A percentile compares a stretch with the other conserved stretches of the same genome.
These are phyloP conservation scores for Cheilosia grossa DNA, from an alignment of 2,888 invertebrate genomes.

Conservation along the genomic window DNA sequence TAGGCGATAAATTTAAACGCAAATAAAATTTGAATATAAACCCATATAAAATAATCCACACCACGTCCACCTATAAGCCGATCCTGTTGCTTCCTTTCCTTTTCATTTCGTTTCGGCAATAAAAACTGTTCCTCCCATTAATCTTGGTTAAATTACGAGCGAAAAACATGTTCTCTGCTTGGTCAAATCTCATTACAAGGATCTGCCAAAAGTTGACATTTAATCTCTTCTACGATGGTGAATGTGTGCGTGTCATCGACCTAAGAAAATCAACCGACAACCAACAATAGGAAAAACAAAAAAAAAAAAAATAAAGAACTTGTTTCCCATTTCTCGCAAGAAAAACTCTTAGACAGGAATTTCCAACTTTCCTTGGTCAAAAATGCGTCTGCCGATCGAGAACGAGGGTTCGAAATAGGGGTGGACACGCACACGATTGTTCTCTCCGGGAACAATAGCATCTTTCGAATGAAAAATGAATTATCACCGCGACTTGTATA, in stretches of 20 bases:
- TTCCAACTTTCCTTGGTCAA: neutral
- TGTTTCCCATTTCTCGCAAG: neutral
- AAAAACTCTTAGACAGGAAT: conserved; percentile 3
- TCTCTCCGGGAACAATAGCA: conserved; percentile 52
- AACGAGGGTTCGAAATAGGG: conserved; percentile 1
- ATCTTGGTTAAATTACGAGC: conserved; percentile 68
- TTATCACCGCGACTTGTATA: conserved; percentile 53
- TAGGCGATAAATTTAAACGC: conserved; percentile 63
- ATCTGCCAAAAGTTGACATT: conserved; percentile 56
- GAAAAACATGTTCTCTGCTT: conserved; percentile 52
- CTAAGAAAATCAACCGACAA: neutral
- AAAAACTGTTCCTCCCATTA: conserved; percentile 64
- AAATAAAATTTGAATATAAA: conserved; percentile 66
- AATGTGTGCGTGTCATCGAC: conserved; percentile 15
- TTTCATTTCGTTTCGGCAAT: conserved; percentile 59
- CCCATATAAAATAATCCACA: conserved; percentile 49
- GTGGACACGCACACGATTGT: neutral
- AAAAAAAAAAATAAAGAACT: neutral
- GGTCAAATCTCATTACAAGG: conserved; percentile 56
- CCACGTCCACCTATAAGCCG: conserved; percentile 34
- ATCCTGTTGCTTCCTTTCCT: conserved; percentile 10
- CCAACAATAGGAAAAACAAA: neutral
- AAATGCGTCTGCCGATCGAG: neutral
- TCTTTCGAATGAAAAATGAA: conserved; percentile 30
- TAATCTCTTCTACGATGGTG: conserved; percentile 47